Base-by-base conservation (phyloP, 2,113 vertebrate genomes). In the Orientallactaga bullata region DNA sequence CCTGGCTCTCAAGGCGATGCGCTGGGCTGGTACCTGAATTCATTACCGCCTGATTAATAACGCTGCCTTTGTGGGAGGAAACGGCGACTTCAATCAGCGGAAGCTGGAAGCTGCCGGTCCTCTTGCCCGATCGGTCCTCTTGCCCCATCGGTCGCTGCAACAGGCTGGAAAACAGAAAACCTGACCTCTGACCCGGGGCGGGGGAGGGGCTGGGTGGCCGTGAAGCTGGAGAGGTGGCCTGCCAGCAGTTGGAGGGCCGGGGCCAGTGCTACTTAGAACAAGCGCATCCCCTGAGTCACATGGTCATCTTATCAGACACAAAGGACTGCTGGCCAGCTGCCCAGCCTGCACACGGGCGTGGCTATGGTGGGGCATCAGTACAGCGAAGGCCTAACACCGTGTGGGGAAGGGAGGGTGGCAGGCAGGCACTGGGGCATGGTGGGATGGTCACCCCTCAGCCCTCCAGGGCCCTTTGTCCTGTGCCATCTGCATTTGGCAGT, bases 21-120 rank as follows among this genome's bases (percentile, higher is more conserved):
- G 96, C 96, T 24, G 3, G 83, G n/a, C n/a, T 92, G 96, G 93
- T 81, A 95, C 93, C 95, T 96, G 98, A 98, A 98, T 97, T 97
- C 95, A 97, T 98, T 98, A 97, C 89, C 95, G 90, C 88, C 95
- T 97, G 96, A 97, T 98, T 98, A 98, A 98, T 98, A 98, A 97
- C 95, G 95, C 96, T 95, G 94, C 86, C 96, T 97, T 82, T 88
- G 96, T 94, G 94, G 66, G 85, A 96, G 97, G 86, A 68, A 92
- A 93, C 30, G 11, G 82, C 96, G 71, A 93, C 96, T 97, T 97
- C 94, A 97, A 32, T 97, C 95, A 96, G 95, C 94, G 71, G 9
- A 0, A 10, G 88, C 85, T 88, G 81, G 95, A 91, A 94, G 81
- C 91, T n/a, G n/a, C 85, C 89, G 76, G 93, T 94, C 85, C 92